phyloP scores from a whole-genome alignment of 2,797 vertebrate species.

The Pangasius sanitwongsei region DNA sequence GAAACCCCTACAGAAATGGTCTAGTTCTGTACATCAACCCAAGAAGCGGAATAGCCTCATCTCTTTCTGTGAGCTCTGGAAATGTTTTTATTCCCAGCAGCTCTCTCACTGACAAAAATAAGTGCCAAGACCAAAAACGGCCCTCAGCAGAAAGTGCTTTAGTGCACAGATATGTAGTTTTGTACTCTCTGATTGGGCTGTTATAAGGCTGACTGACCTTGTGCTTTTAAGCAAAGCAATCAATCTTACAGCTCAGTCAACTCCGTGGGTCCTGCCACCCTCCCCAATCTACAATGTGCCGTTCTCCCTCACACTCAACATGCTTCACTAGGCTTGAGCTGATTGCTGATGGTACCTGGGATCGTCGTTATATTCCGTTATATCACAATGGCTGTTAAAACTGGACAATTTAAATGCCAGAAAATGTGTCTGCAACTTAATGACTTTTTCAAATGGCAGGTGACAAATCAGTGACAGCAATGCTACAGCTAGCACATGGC shows the following conservation, averaged over 20 bases:
- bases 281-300: neutral
- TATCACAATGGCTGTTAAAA: neutral
- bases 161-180: conserved; percentile 6
- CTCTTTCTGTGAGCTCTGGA: neutral
- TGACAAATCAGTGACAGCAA: neutral
- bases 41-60: neutral
- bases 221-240: conserved; percentile 24
- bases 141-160: conserved; percentile 5
- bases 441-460: neutral
- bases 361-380: neutral
- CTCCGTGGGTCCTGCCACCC: conserved; percentile 6
- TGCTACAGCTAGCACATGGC: neutral
- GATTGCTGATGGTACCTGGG: neutral
- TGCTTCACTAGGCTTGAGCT: neutral
- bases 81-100: neutral
- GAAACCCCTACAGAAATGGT: neutral
- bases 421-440: neutral
- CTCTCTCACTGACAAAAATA: neutral
- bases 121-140: neutral
- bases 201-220: conserved; percentile 6
- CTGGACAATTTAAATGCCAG: too few species aligned
- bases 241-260: conserved; percentile 15
- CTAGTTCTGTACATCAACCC: neutral
- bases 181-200: neutral
- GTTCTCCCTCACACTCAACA: neutral